A percentile compares a stretch with the other conserved stretches of the same genome.
Evolutionary conservation across 37 sponge, comb jelly and placozoan species (phyloP).

Genomic region (Ianthella basta): DNA sequence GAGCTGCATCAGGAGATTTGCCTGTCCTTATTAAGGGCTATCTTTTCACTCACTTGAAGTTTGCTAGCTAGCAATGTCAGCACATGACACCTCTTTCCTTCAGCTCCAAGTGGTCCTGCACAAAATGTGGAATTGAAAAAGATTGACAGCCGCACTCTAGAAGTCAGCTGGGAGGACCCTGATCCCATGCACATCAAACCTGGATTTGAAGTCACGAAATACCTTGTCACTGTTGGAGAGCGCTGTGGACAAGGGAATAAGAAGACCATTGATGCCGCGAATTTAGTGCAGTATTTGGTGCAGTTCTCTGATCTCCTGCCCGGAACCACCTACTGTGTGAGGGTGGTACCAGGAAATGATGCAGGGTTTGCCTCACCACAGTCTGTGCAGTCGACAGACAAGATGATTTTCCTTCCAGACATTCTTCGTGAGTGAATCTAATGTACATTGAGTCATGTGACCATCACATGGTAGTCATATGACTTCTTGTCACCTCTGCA

Average conservation of each 20-base stretch:
- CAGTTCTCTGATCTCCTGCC: not conserved
- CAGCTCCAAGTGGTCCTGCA: not conserved
- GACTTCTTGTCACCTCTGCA: not conserved
- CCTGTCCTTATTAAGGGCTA: no score
- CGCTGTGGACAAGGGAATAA: no score
- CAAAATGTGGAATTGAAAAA: not conserved
- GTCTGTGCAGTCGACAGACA: no score
- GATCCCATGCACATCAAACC: not conserved
- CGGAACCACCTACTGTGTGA: not conserved
- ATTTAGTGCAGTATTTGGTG: no score
- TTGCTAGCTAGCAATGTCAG: no score
- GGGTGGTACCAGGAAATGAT: not conserved
- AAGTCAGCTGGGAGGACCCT: not conserved
- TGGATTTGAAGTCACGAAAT: not conserved
- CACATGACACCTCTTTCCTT: no score
- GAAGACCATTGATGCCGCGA: no score
- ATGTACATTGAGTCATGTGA: no score
- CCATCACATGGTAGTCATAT: no score
- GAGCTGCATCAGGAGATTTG: not conserved
- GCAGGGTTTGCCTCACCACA: not conserved
- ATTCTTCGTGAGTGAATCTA: no score
- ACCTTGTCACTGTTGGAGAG: not conserved
- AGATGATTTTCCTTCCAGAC: no score
- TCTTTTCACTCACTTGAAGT: no score
- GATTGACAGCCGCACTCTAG: not conserved